phyloP scores from a whole-genome alignment of 2,797 vertebrate genomes.

The Leptodactylus fallax region DNA sequence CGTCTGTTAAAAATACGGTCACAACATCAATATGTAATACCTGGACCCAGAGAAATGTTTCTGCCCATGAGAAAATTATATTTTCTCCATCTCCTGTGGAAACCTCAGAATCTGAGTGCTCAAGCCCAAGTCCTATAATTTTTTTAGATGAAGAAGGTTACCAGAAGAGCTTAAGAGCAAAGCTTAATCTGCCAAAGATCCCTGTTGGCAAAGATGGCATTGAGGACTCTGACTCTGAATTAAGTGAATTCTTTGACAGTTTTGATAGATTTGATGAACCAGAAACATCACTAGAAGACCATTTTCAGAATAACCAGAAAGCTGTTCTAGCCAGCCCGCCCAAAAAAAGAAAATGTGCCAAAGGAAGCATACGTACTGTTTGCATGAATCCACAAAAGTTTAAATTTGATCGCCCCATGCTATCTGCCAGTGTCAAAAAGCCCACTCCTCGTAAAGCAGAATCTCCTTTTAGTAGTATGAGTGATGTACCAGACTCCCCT shows the following conservation, averaged over 20 bases:
- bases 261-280: slow-evolving; percentile 97
- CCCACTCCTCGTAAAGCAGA: slow-evolving; percentile 95
- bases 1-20: slow-evolving; percentile 83
- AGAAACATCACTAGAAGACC: slow-evolving; percentile 81
- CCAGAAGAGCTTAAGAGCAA: slow-evolving; percentile 94
- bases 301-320: slow-evolving; percentile 71
- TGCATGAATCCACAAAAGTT: slow-evolving; percentile 95
- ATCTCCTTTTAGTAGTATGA: slow-evolving; percentile 82
- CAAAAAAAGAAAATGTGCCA: slow-evolving; percentile 76
- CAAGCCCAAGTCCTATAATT: slow-evolving; percentile 96
- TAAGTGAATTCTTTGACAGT: slow-evolving; percentile 99
- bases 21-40: slow-evolving; percentile 78
- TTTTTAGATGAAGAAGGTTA: slow-evolving; percentile 98
- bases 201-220: slow-evolving; percentile 90
- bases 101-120: slow-evolving; percentile 94
- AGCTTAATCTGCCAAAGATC: slow-evolving; percentile 93
- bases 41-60: slow-evolving; percentile 85
- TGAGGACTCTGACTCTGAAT: slow-evolving; percentile 98
- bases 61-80: slow-evolving; percentile 73
- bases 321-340: slow-evolving; percentile 69
- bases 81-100: slow-evolving; percentile 83
- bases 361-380: slow-evolving; percentile 73
- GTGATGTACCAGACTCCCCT: slow-evolving; percentile 88
- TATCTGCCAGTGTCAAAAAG: slow-evolving; percentile 93
- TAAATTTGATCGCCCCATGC: slow-evolving; percentile 88